Evolutionary conservation across 2,113 vertebrate species (phyloP).

Genomic region (Crypturellus undulatus): DNA sequence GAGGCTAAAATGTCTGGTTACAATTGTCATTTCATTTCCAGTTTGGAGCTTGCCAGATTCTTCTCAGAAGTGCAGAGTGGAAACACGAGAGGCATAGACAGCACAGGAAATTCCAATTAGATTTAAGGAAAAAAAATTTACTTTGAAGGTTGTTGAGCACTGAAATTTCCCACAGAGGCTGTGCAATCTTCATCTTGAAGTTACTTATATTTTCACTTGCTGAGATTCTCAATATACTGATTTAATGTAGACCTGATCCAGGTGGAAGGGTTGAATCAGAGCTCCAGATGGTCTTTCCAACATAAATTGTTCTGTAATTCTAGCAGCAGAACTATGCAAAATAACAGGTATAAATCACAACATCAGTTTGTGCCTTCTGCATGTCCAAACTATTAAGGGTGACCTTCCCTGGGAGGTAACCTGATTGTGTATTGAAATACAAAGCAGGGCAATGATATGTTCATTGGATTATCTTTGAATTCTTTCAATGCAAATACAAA

Average conservation of each 20-base stretch:
- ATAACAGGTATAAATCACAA: background rate
- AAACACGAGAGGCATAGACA: background rate
- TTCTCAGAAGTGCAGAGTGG: background rate
- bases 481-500: background rate
- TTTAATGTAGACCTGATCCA: background rate
- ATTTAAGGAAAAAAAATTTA: background rate
- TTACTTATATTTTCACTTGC: background rate
- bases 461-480: background rate
- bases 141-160: background rate
- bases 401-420: background rate
- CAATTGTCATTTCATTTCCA: background rate
- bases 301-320: background rate
- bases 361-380: background rate
- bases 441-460: background rate
- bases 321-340: background rate
- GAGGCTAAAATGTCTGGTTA: background rate
- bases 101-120: background rate
- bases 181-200: background rate
- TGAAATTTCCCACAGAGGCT: background rate
- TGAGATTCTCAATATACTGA: background rate
- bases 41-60: background rate
- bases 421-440: background rate
- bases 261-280: rapidly evolving
- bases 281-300: background rate
- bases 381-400: background rate